Conservation (phyloP, 2,888 invertebrate genomes). For the Maniola hyperantus region DNA sequence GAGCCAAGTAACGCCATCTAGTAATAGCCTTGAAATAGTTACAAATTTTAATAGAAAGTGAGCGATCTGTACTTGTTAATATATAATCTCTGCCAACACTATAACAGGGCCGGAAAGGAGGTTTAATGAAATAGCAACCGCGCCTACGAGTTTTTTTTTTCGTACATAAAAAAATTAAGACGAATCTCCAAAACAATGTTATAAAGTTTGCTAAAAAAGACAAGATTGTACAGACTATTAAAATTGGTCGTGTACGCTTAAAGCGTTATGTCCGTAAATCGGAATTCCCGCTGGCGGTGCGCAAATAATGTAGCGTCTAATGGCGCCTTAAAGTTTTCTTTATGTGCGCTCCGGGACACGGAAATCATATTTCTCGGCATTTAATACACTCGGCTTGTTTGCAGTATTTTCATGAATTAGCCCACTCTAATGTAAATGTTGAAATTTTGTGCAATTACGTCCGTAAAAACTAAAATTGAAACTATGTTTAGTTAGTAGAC, state of each 20-base stretch:
- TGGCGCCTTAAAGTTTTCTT: constrained; percentile 58
- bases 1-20: no score
- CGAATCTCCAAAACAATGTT: no score
- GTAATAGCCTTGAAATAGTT: no score
- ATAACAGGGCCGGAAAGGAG: no score
- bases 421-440: constrained; percentile 30
- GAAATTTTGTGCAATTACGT: neutral
- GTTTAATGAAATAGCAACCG: no score
- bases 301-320: constrained; percentile 50
- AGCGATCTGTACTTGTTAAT: no score
- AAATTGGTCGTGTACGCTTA: constrained; percentile 18
- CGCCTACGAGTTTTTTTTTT: no score
- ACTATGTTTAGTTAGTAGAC: no score
- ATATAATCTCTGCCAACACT: no score
- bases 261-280: constrained; percentile 25
- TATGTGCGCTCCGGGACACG: constrained; percentile 45
- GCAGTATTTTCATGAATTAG: constrained; percentile 57
- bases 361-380: constrained; percentile 59
- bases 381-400: constrained; percentile 55
- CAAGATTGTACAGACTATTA: constrained; percentile 3
- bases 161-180: no score
- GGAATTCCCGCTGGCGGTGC: constrained; percentile 40
- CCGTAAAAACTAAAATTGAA: no score
- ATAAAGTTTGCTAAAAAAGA: neutral
- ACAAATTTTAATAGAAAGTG: no score